Evolutionary conservation across 2,888 invertebrate genomes (phyloP), one percentile per base, ranked within the genome.

Genomic region (Nasonia oneida): DNA sequence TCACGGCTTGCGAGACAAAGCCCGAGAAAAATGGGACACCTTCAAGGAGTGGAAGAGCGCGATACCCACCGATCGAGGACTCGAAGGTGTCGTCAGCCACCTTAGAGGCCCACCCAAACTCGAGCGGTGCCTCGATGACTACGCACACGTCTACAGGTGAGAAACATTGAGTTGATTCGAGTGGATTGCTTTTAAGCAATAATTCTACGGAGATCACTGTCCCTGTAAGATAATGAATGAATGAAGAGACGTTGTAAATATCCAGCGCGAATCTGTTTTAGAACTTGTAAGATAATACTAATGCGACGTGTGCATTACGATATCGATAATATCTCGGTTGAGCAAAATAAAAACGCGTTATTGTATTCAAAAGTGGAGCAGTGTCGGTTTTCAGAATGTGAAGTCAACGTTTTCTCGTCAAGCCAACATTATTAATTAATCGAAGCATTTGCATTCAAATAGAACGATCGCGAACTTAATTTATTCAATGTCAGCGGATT

Each of bases 101-200:
- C 81, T 93, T 3, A 89, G 92, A 87, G 91, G 90, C 14, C 92
- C 91, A 37, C 91, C 92, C 29, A 92, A 90, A 84, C 89, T 91
- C 87, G 92, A 90, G 88, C 90, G 90, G 86, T 93, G 93, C 15
- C 88, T 93, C 71, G 94, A 94, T 75, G 95, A 96, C 90, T 96
- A 94, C 91, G 94, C 95, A 0, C 96, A 96, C 91, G 94, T 96
- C 88, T 96, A 96, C 93, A 95, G 96, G 96, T 96, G 61, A 64
- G 50, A 47, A 53, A 53, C 18, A 4, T 53, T 53, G 18, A 18
- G 18, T 53, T 1, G 10, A 8, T 42, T 42, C 10, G 6, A 42
- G 10, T 42, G 10, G 10, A 29, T 29, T 29, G 29, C 29, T 29
- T 29, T 42, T 5, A 42, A 42, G 6, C 8, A 10, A 42, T 42